Percentiles rank a stretch among this genome's conserved stretches.
Conservation (phyloP, 2,888 invertebrate genomes). For the Phyto melanocephala region DNA sequence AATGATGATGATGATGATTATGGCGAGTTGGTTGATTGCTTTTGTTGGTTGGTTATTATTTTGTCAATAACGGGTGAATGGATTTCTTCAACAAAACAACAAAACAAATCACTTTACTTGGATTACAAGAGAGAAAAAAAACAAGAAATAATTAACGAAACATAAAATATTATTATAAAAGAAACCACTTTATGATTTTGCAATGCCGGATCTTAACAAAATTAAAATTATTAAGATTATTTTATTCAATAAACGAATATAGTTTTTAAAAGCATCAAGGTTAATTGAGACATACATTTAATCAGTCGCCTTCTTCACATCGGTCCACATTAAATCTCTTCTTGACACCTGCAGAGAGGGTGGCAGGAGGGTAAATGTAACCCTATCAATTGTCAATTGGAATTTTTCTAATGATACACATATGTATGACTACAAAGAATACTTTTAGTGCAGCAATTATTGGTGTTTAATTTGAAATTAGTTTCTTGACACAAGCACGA, state of each 20-base stretch:
- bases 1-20: conserved; percentile 23
- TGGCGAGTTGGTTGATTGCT: conserved; percentile 23
- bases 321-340: too few species aligned
- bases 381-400: too few species aligned
- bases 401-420: too few species aligned
- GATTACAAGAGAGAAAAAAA: neutral
- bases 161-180: conserved; percentile 13
- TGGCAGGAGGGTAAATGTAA: too few species aligned
- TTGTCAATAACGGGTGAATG: conserved; percentile 58
- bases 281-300: too few species aligned
- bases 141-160: conserved; percentile 1
- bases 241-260: neutral
- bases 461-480: too few species aligned
- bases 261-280: neutral
- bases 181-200: conserved; percentile 36
- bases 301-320: too few species aligned
- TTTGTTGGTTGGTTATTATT: conserved; percentile 41
- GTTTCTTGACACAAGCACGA: too few species aligned
- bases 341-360: too few species aligned
- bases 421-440: too few species aligned
- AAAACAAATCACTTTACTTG: conserved; percentile 39
- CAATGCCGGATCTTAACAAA: conserved; percentile 57
- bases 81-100: conserved; percentile 38
- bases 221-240: neutral
- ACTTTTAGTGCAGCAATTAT: too few species aligned